A percentile compares a stretch with the other conserved stretches of the same genome.
phyloP scores from a whole-genome alignment of 2,113 vertebrate genomes.

The Grammomys surdaster region DNA sequence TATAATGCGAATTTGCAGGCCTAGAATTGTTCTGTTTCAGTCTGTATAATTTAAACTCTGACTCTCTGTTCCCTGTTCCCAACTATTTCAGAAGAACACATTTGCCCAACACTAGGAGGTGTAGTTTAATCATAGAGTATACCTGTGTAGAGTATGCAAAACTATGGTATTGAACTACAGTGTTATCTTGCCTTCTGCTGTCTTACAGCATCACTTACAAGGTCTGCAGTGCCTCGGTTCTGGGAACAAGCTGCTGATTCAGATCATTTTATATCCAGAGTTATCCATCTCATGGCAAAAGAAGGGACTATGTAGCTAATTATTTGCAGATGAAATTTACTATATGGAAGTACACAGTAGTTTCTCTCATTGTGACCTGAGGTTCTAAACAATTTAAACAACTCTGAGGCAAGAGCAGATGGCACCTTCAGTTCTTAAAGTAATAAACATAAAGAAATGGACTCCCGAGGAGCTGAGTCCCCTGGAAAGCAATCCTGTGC shows the following conservation, averaged over 20 bases:
- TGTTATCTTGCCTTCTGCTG: background rate
- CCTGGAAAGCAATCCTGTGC: background rate
- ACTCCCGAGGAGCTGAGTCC: background rate
- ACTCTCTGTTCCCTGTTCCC: background rate
- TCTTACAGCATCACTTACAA: background rate
- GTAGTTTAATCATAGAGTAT: conserved; percentile 7
- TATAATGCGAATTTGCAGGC: background rate
- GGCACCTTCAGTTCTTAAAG: conserved; percentile 52
- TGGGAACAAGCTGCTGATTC: rapidly evolving
- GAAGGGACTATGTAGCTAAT: conserved; percentile 10
- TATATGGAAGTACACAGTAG: background rate
- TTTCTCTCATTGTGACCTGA: conserved; percentile 14
- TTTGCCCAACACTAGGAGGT: background rate
- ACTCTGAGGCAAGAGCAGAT: conserved; percentile 24
- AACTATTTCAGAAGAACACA: conserved; percentile 27
- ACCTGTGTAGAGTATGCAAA: background rate
- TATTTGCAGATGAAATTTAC: conserved; percentile 8
- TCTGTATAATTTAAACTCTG: background rate
- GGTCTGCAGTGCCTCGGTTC: background rate
- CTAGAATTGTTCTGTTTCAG: background rate
- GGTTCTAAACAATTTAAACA: conserved; percentile 69
- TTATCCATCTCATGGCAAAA: background rate
- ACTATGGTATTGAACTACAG: background rate
- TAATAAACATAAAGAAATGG: conserved; percentile 50
- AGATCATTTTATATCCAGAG: background rate